Conservation (phyloP, 2,888 invertebrate species). For the Hydropsyche betteni region DNA sequence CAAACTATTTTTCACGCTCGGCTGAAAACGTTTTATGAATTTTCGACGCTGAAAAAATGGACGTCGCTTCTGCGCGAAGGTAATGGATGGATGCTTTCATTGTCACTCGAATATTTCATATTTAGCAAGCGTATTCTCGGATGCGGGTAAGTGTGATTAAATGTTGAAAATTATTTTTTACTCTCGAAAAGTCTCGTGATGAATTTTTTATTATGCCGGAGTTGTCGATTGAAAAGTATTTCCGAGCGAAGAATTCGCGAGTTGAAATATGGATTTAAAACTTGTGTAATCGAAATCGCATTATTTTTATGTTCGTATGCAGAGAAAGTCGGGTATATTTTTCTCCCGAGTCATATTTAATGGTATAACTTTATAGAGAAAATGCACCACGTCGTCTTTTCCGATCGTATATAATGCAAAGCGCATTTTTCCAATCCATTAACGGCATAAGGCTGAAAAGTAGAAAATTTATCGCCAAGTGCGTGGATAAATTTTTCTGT, state of each 20-base stretch:
- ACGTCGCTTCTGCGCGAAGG: not conserved
- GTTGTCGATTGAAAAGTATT: not conserved
- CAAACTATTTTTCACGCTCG: constrained; percentile 38
- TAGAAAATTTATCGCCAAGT: not conserved
- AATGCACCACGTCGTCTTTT: not conserved
- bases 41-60: not conserved
- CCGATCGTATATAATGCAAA: constrained; percentile 8
- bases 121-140: too few relatives aligned
- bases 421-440: constrained; percentile 20
- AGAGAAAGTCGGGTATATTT: too few relatives aligned
- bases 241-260: too few relatives aligned
- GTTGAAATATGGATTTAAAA: too few relatives aligned
- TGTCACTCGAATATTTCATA: constrained; percentile 18
- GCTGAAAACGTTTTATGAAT: constrained; percentile 19
- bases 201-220: not conserved
- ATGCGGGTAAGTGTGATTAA: too few relatives aligned
- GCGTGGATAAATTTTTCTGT: not conserved
- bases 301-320: too few relatives aligned
- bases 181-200: too few relatives aligned
- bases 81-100: constrained; percentile 2
- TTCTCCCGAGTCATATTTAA: not conserved
- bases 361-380: not conserved
- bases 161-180: too few relatives aligned
- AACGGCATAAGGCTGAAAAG: not conserved
- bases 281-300: too few relatives aligned